Conservation (phyloP, 2,888 invertebrate species). For the Zhuqinia jingwanae region DNA sequence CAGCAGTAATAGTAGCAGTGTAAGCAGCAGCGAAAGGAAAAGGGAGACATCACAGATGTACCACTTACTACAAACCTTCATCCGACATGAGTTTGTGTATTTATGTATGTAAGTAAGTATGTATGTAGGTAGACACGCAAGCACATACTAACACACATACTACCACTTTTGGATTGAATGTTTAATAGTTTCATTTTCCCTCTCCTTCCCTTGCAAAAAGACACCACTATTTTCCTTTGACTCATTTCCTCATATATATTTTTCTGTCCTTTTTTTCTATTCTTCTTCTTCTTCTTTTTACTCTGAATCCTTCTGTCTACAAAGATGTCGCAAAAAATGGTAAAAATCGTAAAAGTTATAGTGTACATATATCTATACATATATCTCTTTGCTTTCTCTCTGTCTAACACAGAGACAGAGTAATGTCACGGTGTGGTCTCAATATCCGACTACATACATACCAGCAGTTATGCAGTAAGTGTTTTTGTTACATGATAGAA, state of each 20-base stretch:
- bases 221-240: constrained; percentile 24
- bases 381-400: too few relatives aligned
- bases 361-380: neutral
- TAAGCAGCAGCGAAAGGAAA: too few relatives aligned
- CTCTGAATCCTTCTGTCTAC: neutral
- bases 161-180: constrained; percentile 44
- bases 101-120: neutral
- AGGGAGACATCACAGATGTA: too few relatives aligned
- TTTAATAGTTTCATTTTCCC: constrained; percentile 29
- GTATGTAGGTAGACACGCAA: neutral
- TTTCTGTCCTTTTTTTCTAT: neutral
- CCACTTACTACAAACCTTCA: too few relatives aligned
- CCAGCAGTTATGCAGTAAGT: neutral
- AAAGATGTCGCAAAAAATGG: constrained; percentile 38
- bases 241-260: constrained; percentile 27
- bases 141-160: neutral
- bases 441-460: neutral
- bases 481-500: constrained; percentile 27
- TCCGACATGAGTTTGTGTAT: neutral
- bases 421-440: constrained; percentile 19
- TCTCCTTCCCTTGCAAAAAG: neutral
- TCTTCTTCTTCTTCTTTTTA: neutral
- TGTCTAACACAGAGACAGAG: constrained; percentile 17
- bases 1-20: too few relatives aligned
- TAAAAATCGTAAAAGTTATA: constrained; percentile 13